These are phyloP conservation scores for Drosophila pectinifera DNA, from an alignment of 1,140 invertebrate genomes.

Conservation along the genomic window DNA sequence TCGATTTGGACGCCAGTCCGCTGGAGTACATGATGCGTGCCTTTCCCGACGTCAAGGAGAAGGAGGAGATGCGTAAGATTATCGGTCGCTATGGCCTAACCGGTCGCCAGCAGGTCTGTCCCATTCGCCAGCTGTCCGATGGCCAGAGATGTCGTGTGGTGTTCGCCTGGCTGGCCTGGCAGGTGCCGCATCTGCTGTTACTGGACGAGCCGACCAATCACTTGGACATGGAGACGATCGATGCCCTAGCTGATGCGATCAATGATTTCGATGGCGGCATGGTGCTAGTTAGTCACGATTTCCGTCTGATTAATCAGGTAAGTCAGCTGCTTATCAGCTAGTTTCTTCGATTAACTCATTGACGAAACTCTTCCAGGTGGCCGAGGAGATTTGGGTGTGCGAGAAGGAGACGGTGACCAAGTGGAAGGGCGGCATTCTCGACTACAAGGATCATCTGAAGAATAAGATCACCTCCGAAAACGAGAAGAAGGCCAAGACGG, in stretches of 20 bases:
- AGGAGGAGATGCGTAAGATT: conserved; percentile 99
- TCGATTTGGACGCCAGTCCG: conserved; percentile 97
- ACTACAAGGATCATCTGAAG: conserved; percentile 98
- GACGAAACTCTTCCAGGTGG: conserved; percentile 89
- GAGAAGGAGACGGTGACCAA: conserved; percentile 98
- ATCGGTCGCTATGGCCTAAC: conserved; percentile 99
- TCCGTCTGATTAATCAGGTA: conserved; percentile 98
- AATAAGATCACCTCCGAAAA: conserved; percentile 80
- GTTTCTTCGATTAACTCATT: background rate
- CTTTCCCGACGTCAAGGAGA: conserved; percentile 98
- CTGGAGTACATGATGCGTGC: conserved; percentile 99
- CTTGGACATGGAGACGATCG: conserved; percentile 99
- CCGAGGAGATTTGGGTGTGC: conserved; percentile 99
- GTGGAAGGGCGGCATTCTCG: conserved; percentile 97
- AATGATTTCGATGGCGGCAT: conserved; percentile 99
- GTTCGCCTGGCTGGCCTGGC: conserved; percentile 98
- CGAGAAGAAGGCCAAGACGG: conserved; percentile 77
- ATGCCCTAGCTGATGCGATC: conserved; percentile 98
- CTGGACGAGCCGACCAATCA: conserved; percentile 99
- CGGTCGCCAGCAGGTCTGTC: conserved; percentile 98
- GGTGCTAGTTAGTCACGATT: conserved; percentile 98
- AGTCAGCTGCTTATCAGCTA: background rate
- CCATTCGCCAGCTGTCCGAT: conserved; percentile 98
- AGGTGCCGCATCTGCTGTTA: conserved; percentile 96
- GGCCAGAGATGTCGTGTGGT: conserved; percentile 99